Base-by-base conservation (phyloP, 2,113 vertebrate genomes). In the Orientallactaga bullata region DNA sequence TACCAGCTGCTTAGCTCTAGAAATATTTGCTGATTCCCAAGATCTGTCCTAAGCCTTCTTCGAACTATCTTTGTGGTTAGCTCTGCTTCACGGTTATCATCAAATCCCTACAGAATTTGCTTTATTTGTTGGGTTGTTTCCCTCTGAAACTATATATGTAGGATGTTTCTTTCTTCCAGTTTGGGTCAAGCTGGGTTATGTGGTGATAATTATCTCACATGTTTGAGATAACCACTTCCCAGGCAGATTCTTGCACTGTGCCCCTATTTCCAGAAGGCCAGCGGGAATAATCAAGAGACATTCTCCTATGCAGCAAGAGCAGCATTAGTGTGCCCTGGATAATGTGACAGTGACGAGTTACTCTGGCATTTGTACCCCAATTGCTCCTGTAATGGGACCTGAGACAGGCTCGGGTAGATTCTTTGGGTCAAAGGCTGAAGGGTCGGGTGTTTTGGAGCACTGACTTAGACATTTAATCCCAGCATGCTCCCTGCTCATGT, bases 21-120 rank as follows among this genome's bases (percentile, higher is more conserved):
- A 90, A 82, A 91, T 87, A 76, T 51, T 86, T 73, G 7, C 24
- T 73, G 17, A 83, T 83, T 13, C 58, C 86, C 13, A 68, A 95
- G 21, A 37, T 73, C 20, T 47, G 1, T 87, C 42, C 63, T 39
- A 35, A 85, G 13, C 11, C 69, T 95, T 66, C 63, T 84, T 47
- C 73, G 61, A 92, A 61, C 20, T 37, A 23, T 94, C 77, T 82
- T 84, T 77, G 51, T 60, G 66, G 32, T 71, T 82, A 23, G 51
- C 65, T 92, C 37, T 77, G 26, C 63, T 73, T 94, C 73, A 55
- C 20, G 73, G 74, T 68, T 47, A 24, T 72, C 68, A 37, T 87
- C 76, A 72, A 69, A 77, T 55, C 55, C 42, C 80, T 82, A 13
- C 4, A 9, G 68, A 84, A 20, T 79, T 23, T 78, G 1, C 37